phyloP scores from a whole-genome alignment of 2,113 vertebrate species.

The Pardalotus punctatus region DNA sequence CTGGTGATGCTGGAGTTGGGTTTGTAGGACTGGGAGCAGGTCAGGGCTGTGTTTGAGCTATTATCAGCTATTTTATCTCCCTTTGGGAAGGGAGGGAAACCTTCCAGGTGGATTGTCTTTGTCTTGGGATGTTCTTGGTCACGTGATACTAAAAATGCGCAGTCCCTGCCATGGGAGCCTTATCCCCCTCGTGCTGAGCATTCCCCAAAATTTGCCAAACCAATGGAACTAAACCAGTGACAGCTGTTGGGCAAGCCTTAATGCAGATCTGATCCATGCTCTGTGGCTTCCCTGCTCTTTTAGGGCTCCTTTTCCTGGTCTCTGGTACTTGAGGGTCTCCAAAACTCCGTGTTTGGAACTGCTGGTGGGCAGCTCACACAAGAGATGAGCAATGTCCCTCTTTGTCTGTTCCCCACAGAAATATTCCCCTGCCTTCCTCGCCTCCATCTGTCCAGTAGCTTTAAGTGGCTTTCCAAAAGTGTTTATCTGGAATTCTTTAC shows the following conservation, averaged over 20 bases:
- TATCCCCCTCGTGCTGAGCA: accelerated
- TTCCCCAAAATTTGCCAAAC: background rate
- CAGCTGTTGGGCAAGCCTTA: background rate
- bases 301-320: background rate
- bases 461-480: slow-evolving; percentile 62
- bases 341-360: background rate
- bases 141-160: accelerated
- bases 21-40: background rate
- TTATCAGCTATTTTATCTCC: background rate
- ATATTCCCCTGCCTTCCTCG: background rate
- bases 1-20: background rate
- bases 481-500: slow-evolving; percentile 72
- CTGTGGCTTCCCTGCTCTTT: background rate
- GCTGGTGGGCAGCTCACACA: background rate
- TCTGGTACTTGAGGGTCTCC: background rate
- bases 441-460: slow-evolving; percentile 14
- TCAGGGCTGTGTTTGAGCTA: background rate
- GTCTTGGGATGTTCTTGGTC: background rate
- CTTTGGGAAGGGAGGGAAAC: background rate
- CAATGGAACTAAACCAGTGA: background rate
- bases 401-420: background rate
- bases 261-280: background rate
- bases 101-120: background rate
- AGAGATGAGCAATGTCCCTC: background rate
- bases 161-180: background rate